A percentile compares a stretch with the other conserved stretches of the same genome.
These are phyloP conservation scores for Vidua chalybeata DNA, from an alignment of 2,113 vertebrate species.

Conservation along the genomic window DNA sequence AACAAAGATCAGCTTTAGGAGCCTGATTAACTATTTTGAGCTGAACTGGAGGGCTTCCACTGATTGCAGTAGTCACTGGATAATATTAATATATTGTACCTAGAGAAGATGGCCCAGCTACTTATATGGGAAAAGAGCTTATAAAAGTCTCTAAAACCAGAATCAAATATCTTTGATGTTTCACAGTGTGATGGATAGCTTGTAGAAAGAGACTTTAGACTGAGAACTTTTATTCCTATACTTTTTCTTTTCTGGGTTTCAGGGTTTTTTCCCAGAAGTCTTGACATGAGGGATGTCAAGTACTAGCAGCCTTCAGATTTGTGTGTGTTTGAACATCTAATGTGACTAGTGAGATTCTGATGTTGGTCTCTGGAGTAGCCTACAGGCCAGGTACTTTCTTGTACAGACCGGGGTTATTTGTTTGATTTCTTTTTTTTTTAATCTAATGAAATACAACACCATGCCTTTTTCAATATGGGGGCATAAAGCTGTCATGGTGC, in stretches of 20 bases:
- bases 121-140: background rate
- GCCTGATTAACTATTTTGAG: background rate
- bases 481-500: background rate
- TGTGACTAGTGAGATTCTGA: background rate
- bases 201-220: background rate
- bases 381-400: background rate
- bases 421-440: background rate
- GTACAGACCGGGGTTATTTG: background rate
- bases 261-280: background rate
- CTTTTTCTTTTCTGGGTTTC: background rate
- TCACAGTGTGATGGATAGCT: background rate
- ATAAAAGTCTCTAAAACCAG: background rate
- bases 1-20: background rate
- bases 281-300: background rate
- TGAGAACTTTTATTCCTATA: background rate
- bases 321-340: background rate
- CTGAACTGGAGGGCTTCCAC: background rate
- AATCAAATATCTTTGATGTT: background rate
- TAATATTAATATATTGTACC: background rate
- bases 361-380: background rate
- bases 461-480: background rate
- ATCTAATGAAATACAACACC: background rate
- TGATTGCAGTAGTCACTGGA: background rate
- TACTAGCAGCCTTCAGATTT: background rate
- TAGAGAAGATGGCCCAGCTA: background rate